Conservation (phyloP, 2,888 invertebrate species). For the Caenorhabditis afra region DNA sequence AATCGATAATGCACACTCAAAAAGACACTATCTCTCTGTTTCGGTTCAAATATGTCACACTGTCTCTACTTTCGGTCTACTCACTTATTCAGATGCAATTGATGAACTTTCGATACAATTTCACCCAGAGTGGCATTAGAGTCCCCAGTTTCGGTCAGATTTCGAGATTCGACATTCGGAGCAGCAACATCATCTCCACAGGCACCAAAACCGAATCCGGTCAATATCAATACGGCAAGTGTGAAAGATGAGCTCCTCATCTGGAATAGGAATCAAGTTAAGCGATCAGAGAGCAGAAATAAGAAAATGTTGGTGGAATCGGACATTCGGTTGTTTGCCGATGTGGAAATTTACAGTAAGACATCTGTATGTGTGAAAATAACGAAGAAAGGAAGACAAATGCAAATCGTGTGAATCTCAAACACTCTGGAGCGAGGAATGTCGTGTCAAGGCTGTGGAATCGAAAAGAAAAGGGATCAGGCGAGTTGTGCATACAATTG, state of each 20-base stretch:
- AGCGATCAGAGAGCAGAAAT: too few relatives aligned
- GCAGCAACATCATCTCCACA: background rate
- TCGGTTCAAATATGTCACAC: too few relatives aligned
- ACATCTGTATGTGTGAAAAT: background rate
- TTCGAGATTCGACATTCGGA: background rate
- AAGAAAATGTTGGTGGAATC: too few relatives aligned
- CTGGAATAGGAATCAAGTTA: background rate
- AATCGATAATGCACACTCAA: too few relatives aligned
- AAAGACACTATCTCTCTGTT: too few relatives aligned
- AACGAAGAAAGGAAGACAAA: too few relatives aligned
- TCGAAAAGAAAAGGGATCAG: constrained; percentile 27
- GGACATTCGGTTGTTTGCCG: too few relatives aligned
- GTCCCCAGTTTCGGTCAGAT: background rate
- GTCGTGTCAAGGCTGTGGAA: too few relatives aligned
- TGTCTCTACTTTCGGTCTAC: too few relatives aligned
- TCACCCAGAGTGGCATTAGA: background rate
- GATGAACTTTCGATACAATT: background rate
- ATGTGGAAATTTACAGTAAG: background rate
- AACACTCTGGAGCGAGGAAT: too few relatives aligned
- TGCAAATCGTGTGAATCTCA: too few relatives aligned
- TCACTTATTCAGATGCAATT: constrained; percentile 23
- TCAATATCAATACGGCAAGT: background rate
- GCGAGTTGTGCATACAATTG: constrained; percentile 46
- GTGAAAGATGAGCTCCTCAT: background rate
- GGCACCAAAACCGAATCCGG: background rate